These are phyloP conservation scores for Charanyca ferruginea DNA, from an alignment of 2,888 invertebrate species.

Conservation along the genomic window DNA sequence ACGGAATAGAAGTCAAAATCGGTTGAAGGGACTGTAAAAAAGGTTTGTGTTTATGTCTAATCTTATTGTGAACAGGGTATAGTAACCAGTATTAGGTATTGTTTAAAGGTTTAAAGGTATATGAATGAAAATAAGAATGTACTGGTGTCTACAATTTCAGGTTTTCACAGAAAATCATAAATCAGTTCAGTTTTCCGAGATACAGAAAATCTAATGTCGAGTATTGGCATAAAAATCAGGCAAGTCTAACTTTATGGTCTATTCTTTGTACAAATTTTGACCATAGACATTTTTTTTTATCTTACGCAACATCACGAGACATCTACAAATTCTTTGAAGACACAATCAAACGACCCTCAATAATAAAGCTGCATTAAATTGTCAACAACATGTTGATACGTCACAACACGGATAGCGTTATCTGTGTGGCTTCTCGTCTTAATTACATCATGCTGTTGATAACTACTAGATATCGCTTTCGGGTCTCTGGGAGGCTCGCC, in stretches of 20 bases:
- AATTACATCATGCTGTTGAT: constrained; percentile 50
- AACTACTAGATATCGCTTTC: not conserved
- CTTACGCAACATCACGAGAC: constrained; percentile 27
- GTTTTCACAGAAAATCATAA: no score
- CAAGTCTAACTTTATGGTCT: not conserved
- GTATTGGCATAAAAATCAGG: no score
- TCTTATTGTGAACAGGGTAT: no score
- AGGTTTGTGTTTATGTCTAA: no score
- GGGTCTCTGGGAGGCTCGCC: constrained; percentile 47
- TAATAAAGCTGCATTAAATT: constrained; percentile 2
- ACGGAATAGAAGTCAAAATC: no score
- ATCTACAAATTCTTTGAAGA: constrained; percentile 2
- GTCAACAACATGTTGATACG: constrained; percentile 44
- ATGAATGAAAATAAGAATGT: not conserved
- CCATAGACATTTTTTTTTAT: not conserved
- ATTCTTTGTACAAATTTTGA: no score
- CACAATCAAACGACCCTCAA: constrained; percentile 7
- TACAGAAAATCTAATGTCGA: no score
- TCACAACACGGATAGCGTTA: constrained; percentile 28
- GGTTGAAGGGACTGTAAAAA: no score
- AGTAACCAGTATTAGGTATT: not conserved
- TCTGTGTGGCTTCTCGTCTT: constrained; percentile 22
- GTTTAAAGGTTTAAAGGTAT: constrained; percentile 7
- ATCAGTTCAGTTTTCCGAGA: no score
- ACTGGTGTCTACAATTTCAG: not conserved